These are phyloP conservation scores for Gonioctena quinquepunctata DNA, from an alignment of 1,140 invertebrate species.

Conservation along the genomic window DNA sequence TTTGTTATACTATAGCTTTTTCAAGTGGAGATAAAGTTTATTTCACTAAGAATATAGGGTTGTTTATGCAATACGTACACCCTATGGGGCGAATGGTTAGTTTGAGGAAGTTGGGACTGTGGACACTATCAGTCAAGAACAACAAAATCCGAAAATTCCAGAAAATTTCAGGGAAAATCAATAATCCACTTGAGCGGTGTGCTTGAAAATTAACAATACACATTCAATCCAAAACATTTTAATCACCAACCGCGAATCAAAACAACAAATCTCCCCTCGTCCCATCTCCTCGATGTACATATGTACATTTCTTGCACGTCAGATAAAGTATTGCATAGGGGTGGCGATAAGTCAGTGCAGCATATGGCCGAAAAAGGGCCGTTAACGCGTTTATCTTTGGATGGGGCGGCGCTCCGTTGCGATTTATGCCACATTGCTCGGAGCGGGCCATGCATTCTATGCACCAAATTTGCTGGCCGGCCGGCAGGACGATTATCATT, in stretches of 20 bases:
- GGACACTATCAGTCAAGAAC: no score
- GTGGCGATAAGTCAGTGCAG: conserved; percentile 3
- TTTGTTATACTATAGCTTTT: no score
- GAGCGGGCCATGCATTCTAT: conserved; percentile 7
- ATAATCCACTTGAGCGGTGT: no score
- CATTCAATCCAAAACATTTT: background rate
- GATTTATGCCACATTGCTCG: conserved; percentile 13
- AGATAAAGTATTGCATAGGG: background rate
- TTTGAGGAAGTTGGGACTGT: no score
- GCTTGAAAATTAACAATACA: no score
- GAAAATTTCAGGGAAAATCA: no score
- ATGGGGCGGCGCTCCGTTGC: conserved; percentile 5
- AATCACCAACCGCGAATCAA: background rate
- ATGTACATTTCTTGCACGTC: background rate
- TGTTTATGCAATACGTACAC: no score
- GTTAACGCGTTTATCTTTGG: background rate
- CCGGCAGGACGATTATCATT: background rate
- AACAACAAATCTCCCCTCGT: background rate
- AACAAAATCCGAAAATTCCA: no score
- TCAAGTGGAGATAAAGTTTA: no score
- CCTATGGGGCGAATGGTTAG: no score
- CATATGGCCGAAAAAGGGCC: conserved; percentile 15
- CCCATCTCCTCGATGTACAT: background rate
- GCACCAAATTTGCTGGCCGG: background rate
- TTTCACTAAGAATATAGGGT: no score